Evolutionary conservation across 2,113 vertebrate genomes (phyloP).

Genomic region (Nansenia antarctica): DNA sequence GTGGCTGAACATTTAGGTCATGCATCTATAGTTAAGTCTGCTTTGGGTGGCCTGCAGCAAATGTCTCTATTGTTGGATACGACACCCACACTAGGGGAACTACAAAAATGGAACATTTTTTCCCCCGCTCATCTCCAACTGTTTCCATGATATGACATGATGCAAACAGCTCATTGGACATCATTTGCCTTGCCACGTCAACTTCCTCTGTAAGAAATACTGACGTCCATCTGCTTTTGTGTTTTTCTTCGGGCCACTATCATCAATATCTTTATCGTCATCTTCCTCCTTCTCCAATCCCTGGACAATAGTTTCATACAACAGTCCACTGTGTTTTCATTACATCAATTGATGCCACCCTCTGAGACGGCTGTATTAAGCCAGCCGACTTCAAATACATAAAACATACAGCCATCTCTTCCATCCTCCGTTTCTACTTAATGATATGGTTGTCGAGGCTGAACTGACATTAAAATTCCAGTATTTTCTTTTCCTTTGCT

Average conservation of each 20-base stretch:
- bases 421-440: slow-evolving; percentile 17
- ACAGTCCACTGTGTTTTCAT: slow-evolving; percentile 34
- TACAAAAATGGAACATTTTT: slow-evolving; percentile 20
- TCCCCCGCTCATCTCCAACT: neutral
- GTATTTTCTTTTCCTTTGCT: slow-evolving; percentile 6
- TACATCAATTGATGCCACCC: slow-evolving; percentile 36
- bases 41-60: slow-evolving; percentile 38
- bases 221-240: neutral
- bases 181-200: slow-evolving; percentile 31
- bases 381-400: slow-evolving; percentile 32
- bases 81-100: slow-evolving; percentile 40
- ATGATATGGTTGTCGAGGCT: neutral
- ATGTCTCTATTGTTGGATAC: slow-evolving; percentile 34
- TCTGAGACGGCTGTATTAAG: slow-evolving; percentile 35
- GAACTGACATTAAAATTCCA: neutral
- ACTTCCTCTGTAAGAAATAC: slow-evolving; percentile 31
- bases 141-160: slow-evolving; percentile 35
- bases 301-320: slow-evolving; percentile 23
- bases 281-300: slow-evolving; percentile 24
- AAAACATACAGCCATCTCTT: slow-evolving; percentile 23
- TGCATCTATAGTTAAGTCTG: slow-evolving; percentile 17
- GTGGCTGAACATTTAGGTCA: slow-evolving; percentile 54
- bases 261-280: slow-evolving; percentile 10
- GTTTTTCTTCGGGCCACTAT: neutral
- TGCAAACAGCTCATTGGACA: slow-evolving; percentile 10